Evolutionary conservation across 2,113 vertebrate genomes (phyloP).

Genomic region (Xenopus tropicalis): UCB_Xtro_10.0 CM004447.2:141086001-141086500

Average conservation of each 20-base stretch:
- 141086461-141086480: constrained; percentile 54
- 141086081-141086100: too few relatives aligned
- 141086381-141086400: constrained; percentile 51
- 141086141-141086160: constrained; percentile 14
- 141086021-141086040: too few relatives aligned
- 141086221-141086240: constrained; percentile 45
- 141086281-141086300: constrained; percentile 35
- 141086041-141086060: too few relatives aligned
- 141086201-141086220: constrained; percentile 33
- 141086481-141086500: constrained; percentile 60
- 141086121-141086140: constrained; percentile 5
- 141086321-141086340: constrained; percentile 44
- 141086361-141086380: constrained; percentile 49
- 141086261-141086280: constrained; percentile 46
- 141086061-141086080: too few relatives aligned
- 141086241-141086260: constrained; percentile 36
- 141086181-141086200: constrained; percentile 40
- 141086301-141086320: constrained; percentile 42
- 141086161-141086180: constrained; percentile 38
- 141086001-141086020: too few relatives aligned
- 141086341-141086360: constrained; percentile 51
- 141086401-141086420: constrained; percentile 55
- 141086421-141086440: constrained; percentile 52
- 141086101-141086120: too few relatives aligned
- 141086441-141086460: constrained; percentile 49